Evolutionary conservation across 2,113 vertebrate species (phyloP), one percentile per base, ranked within the genome.

Genomic region (Agapornis roseicollis): DNA sequence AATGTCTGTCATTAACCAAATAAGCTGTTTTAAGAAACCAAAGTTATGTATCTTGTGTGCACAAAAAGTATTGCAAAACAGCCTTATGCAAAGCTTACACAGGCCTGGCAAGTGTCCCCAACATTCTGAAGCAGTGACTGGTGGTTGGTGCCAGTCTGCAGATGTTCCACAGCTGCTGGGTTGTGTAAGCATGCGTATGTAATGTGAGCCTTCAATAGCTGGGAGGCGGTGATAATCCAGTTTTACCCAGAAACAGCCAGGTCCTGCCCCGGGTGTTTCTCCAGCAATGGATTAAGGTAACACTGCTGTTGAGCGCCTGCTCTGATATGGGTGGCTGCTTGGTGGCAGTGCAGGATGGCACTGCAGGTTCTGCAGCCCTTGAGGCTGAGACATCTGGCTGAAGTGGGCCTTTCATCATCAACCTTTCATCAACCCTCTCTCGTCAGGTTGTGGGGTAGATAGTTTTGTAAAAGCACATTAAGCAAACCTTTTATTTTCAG

Each of bases 371-470:
- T 64, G 66, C 29, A 33, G 66, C 52, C 25, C 2, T 58, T 1
- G 17, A 11, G 19, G 10, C 49, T 23, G 41, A 6, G 11, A 19
- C 23, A 37, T 3, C 3, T 3, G n/a, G 13, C 4, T 37, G 2
- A 27, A 1, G 1, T 1, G 16, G 4, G 17, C 8, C 15, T 13
- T 4, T 56, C 20, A 11, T 53, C 28, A 29, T 18, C 52, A 18
- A 11, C 52, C 52, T 31, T 53, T 31, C 52, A 18, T 31, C 52
- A 53, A 11, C 29, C 10, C 4, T 11, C 4, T 58, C 33, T 28
- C 12, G 3, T 6, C 7, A 1, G 4, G 25, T 25, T 71, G 24
- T 0, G 1, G 39, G 11, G 53, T 44, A 53, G 17, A 16, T 10
- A 2, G 24, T 74, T 23, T 85, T 15, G 14, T 3, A 13, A 5